Evolutionary conservation across 2,797 vertebrate species (phyloP).

Genomic region (Geotrypetes seraphini): DNA sequence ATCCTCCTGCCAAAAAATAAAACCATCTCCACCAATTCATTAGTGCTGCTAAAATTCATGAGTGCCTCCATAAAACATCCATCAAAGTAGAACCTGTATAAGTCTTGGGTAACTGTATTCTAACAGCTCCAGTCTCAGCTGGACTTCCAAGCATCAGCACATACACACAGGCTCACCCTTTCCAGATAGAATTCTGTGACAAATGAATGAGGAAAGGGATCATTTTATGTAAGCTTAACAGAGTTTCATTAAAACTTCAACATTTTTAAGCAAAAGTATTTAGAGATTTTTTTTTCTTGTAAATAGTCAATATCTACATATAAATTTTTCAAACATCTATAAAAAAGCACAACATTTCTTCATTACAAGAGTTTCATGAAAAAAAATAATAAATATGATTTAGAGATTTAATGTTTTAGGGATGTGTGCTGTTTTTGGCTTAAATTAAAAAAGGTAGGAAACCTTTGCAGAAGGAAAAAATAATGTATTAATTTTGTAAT

Average conservation of each 20-base stretch:
- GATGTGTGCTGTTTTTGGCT: conserved; percentile 48
- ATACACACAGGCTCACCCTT: no score
- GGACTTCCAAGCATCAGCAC: no score
- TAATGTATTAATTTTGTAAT: conserved; percentile 14
- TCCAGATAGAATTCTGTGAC: no score
- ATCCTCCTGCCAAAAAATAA: no score
- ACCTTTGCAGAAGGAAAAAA: conserved; percentile 11
- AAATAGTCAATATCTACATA: conserved; percentile 29
- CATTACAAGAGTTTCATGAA: conserved; percentile 47
- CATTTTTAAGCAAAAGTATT: conserved; percentile 27
- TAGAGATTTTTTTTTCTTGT: conserved; percentile 17
- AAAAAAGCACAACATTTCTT: conserved; percentile 51
- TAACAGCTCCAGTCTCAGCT: no score
- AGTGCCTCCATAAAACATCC: no score
- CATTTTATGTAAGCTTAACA: no score
- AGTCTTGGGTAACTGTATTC: no score
- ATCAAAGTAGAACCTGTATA: no score
- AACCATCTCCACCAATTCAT: no score
- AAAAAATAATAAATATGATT: conserved; percentile 57
- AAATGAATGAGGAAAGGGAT: no score
- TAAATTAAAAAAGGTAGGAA: conserved; percentile 35
- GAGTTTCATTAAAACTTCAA: conserved; percentile 18
- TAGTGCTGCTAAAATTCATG: no score
- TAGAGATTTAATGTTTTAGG: conserved; percentile 45
- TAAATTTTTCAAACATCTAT: conserved; percentile 46